phyloP scores from a whole-genome alignment of 2,888 invertebrate genomes.

The Dermolepida albohirtum region DNA sequence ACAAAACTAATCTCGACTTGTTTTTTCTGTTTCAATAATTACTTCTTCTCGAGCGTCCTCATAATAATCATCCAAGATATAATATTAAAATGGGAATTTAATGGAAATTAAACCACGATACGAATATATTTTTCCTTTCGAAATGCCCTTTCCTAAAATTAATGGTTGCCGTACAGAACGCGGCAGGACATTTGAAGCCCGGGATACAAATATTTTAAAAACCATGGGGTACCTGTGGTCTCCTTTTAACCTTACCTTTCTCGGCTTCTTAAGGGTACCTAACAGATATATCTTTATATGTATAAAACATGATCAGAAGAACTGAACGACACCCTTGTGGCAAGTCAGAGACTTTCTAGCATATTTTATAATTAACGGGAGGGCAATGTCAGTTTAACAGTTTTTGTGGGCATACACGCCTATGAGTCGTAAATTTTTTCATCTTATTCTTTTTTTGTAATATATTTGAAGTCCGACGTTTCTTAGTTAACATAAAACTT shows the following conservation, averaged over 20 bases:
- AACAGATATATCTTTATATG: conserved; percentile 23
- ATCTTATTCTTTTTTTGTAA: conserved; percentile 12
- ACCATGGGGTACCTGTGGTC: conserved; percentile 47
- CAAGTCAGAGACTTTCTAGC: conserved; percentile 12
- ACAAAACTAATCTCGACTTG: conserved; percentile 1
- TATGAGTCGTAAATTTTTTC: conserved; percentile 23
- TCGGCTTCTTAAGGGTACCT: conserved; percentile 23
- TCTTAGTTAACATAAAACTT: too few species aligned
- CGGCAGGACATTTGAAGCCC: conserved; percentile 48
- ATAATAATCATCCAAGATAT: conserved; percentile 47
- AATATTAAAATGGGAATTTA: conserved; percentile 50
- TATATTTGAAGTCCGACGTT: too few species aligned
- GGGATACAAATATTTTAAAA: conserved; percentile 43
- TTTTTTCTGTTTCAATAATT: conserved; percentile 15
- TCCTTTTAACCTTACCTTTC: conserved; percentile 11
- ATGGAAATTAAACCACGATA: conserved; percentile 48
- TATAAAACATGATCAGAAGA: conserved; percentile 7
- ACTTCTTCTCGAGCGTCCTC: conserved; percentile 14
- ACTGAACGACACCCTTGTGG: conserved; percentile 12
- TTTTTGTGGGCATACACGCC: conserved; percentile 25
- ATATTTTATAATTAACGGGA: conserved; percentile 37
- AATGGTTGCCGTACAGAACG: conserved; percentile 50
- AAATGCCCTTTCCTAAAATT: conserved; percentile 45
- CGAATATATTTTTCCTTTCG: conserved; percentile 37
- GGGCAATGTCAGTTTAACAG: conserved; percentile 30